Evolutionary conservation across 2,113 vertebrate genomes (phyloP).

Genomic region (Noturus placidus): DNA sequence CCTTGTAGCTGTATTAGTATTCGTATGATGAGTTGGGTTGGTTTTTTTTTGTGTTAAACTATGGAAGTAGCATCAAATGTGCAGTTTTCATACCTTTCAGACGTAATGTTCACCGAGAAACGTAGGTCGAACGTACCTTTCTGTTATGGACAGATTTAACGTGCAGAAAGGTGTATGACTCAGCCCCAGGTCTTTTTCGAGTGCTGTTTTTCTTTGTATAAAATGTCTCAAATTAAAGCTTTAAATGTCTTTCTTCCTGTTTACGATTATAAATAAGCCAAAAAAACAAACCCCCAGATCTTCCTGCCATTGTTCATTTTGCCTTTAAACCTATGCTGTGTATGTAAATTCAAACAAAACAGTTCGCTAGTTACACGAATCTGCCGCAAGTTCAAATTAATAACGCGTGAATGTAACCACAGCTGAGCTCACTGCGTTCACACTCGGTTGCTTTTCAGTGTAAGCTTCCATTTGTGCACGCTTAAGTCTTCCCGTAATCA

Average conservation of each 20-base stretch:
- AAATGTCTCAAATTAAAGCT: not conserved
- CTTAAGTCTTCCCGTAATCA: not conserved
- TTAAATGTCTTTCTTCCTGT: not conserved
- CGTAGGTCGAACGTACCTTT: too few species aligned
- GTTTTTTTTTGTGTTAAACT: not conserved
- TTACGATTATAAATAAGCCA: not conserved
- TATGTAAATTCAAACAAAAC: not conserved
- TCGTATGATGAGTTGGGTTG: too few species aligned
- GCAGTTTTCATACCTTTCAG: not conserved
- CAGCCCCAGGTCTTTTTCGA: not conserved
- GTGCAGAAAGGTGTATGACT: too few species aligned
- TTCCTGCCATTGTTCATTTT: not conserved
- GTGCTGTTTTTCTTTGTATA: not conserved
- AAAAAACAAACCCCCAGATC: not conserved
- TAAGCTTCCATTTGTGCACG: not conserved
- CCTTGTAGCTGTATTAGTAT: not conserved
- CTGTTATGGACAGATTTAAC: not conserved
- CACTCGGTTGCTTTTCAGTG: not conserved
- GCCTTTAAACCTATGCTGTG: not conserved
- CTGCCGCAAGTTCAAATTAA: not conserved
- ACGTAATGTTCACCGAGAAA: not conserved
- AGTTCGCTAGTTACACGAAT: not conserved
- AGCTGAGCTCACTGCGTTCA: not conserved
- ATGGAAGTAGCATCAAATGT: too few species aligned
- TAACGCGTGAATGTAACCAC: not conserved